Evolutionary conservation across 2,797 vertebrate species (phyloP), one percentile per base, ranked within the genome.

Genomic region (Cossypha caffra): DNA sequence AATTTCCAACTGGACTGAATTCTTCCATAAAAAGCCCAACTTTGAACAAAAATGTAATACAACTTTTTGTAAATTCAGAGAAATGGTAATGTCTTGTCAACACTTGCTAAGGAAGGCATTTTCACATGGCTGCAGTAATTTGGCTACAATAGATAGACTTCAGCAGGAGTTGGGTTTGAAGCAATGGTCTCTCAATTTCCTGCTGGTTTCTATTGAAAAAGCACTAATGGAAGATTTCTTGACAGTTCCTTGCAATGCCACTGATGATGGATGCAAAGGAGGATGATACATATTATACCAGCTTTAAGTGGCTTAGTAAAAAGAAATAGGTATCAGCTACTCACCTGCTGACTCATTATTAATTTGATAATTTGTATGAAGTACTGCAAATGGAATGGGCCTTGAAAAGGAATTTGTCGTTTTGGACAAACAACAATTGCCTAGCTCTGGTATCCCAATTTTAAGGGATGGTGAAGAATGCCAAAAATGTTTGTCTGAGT

Each of bases 331-430:
- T 91, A 90, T 86, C 58, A 66, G 26, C 48, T 73, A 38, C 38
- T 77, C 14, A 33, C 79, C 80, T 67, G 45, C 16, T 81, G 87
- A 92, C 55, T 93, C 66, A 52, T 64, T 83, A 85, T 87, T 90
- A 82, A 68, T 86, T 79, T 72, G 69, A 54, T 90, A 75, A 90
- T 93, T 95, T 76, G 15, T n/a, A 28, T 94, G 69, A 86, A 75
- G 45, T 54, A 87, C 35, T 73, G 62, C 45, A 74, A 75, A 76
- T 78, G 68, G 61, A 81, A 86, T 86, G 90, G 90, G 26, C 13
- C 15, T 77, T 50, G 38, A 68, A 68, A 83, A 91, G 66, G 21
- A 86, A 67, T 82, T 72, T 78, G 55, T 40, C 40, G 26, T 29
- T 78, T 77, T 86, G 59, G 51, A 51, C 40, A 75, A 72, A 80